These are phyloP conservation scores for Phymastichus coffea DNA, from an alignment of 1,140 invertebrate genomes.

Conservation along the genomic window DNA sequence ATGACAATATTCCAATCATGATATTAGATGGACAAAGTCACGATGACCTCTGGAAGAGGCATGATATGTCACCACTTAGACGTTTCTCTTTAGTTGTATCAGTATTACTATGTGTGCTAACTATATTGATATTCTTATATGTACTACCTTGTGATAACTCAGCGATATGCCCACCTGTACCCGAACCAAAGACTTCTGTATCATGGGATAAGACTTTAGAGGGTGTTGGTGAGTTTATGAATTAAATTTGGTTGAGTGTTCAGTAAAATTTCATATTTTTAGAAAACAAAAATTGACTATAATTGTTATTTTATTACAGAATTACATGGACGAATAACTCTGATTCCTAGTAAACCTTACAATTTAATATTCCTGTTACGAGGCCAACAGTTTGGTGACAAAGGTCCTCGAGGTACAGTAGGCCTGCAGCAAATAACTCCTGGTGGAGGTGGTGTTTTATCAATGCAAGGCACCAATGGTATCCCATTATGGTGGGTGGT, in stretches of 20 bases:
- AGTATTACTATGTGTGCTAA: conserved; percentile 68
- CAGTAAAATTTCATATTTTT: conserved; percentile 12
- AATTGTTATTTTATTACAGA: conserved; percentile 50
- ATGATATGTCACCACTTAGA: conserved; percentile 65
- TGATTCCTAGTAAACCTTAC: conserved; percentile 63
- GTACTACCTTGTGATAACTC: conserved; percentile 69
- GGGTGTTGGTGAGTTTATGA: conserved; percentile 59
- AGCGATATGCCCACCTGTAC: conserved; percentile 62
- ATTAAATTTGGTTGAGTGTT: too few species aligned
- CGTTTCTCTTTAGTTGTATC: conserved; percentile 67
- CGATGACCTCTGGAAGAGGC: conserved; percentile 60
- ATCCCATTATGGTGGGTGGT: conserved; percentile 63
- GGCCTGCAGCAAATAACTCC: conserved; percentile 45
- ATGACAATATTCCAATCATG: conserved; percentile 63
- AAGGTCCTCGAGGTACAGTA: conserved; percentile 40
- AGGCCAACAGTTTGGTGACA: conserved; percentile 59
- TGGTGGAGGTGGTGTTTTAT: conserved; percentile 54
- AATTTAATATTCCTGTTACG: conserved; percentile 72
- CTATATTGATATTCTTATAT: conserved; percentile 73
- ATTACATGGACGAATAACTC: conserved; percentile 68
- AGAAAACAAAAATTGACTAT: conserved; percentile 9
- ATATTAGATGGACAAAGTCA: conserved; percentile 58
- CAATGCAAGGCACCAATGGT: conserved; percentile 58
- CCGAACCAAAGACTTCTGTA: conserved; percentile 58
- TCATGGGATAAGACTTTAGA: conserved; percentile 71